Evolutionary conservation across 1,140 invertebrate species (phyloP).

Genomic region (Drosophila sproati): DNA sequence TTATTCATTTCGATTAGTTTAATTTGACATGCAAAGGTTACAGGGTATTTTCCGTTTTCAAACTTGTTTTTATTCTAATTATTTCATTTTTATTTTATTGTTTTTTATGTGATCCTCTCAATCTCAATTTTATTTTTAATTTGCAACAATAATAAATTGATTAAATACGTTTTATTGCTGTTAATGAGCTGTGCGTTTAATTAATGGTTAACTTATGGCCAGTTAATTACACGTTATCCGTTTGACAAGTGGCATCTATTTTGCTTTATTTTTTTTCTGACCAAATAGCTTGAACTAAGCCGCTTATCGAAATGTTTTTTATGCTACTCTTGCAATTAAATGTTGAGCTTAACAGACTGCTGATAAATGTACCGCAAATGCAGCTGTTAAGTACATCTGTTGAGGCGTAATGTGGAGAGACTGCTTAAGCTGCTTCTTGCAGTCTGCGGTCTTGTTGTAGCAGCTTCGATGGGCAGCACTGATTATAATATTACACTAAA

Average conservation of each 20-base stretch:
- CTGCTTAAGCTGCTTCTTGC: not conserved
- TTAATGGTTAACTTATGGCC: conserved; percentile 43
- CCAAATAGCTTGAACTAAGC: conserved; percentile 15
- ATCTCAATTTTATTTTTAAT: not conserved
- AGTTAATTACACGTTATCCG: conserved; percentile 23
- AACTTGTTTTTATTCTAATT: too few species aligned
- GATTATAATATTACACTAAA: not conserved
- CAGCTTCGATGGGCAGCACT: not conserved
- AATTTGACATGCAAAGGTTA: too few species aligned
- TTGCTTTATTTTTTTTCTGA: not conserved
- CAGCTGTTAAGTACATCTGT: conserved; percentile 1
- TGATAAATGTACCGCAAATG: not conserved
- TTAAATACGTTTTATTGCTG: not conserved
- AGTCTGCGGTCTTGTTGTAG: not conserved
- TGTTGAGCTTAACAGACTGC: conserved; percentile 1
- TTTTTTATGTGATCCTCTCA: too few species aligned
- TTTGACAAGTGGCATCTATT: not conserved
- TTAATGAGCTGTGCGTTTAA: conserved; percentile 24
- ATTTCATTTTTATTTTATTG: too few species aligned
- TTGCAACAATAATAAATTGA: conserved; percentile 1
- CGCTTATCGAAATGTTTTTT: conserved; percentile 20
- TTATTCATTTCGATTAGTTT: too few species aligned
- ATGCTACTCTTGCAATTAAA: not conserved
- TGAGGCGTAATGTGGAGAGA: not conserved
- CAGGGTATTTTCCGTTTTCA: too few species aligned